phyloP scores from a whole-genome alignment of 2,113 vertebrate genomes.

The Prionailurus viverrinus region DNA sequence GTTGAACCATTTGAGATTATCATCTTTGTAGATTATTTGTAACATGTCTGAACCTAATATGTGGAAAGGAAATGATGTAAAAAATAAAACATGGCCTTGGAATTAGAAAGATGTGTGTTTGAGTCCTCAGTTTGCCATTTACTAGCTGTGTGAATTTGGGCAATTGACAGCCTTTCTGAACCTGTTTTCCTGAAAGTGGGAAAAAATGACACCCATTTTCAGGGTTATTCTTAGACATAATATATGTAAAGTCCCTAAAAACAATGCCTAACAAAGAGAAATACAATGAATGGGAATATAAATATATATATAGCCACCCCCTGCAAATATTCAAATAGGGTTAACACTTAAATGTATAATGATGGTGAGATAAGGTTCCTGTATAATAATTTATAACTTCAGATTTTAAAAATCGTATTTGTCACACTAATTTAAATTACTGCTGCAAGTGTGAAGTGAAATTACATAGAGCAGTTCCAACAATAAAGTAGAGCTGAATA shows the following conservation, averaged over 20 bases:
- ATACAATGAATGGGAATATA: not conserved
- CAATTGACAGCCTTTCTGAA: slow-evolving; percentile 17
- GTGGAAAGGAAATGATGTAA: not conserved
- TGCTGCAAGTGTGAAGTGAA: slow-evolving; percentile 9
- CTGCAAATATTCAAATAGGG: not conserved
- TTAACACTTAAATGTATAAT: not conserved
- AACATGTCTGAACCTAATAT: not conserved
- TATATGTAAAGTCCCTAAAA: not conserved
- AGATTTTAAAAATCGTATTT: slow-evolving; percentile 13
- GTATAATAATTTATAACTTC: not conserved
- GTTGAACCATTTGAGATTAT: not conserved
- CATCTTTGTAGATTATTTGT: slow-evolving; percentile 13
- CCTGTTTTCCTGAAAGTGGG: not conserved
- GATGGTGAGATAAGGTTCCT: not conserved
- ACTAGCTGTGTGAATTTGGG: slow-evolving; percentile 18
- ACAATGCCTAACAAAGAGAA: not conserved
- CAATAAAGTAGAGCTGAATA: slow-evolving; percentile 51
- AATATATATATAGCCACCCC: not conserved
- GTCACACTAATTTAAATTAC: not conserved
- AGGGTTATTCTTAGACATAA: not conserved
- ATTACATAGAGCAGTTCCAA: not conserved
- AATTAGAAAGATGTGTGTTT: slow-evolving; percentile 36
- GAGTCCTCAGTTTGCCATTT: not conserved
- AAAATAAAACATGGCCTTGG: not conserved
- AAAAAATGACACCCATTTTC: slow-evolving; percentile 27